Percentiles rank a stretch among this genome's conserved stretches.
Conservation (phyloP, 1,140 invertebrate species). For the Tetramorium alpestre region DNA sequence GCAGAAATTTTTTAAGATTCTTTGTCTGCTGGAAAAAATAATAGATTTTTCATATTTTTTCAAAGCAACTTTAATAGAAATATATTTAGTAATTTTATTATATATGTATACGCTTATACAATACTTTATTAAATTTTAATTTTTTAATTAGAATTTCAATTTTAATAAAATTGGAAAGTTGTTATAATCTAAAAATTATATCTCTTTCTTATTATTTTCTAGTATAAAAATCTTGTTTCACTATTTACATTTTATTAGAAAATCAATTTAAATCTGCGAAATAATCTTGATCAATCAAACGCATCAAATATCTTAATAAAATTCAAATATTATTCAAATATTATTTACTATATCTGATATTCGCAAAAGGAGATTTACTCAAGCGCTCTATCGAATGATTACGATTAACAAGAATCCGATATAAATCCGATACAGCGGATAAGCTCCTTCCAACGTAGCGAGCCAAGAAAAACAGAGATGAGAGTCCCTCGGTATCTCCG, state of each 20-base stretch:
- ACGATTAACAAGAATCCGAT: slow-evolving; percentile 51
- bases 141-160: not conserved
- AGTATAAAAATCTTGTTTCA: not conserved
- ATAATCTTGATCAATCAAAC: not conserved
- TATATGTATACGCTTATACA: not conserved
- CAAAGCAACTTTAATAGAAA: not conserved
- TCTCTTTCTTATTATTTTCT: not conserved
- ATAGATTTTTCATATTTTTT: not conserved
- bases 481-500: slow-evolving; percentile 40
- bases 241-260: not conserved
- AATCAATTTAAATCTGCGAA: not conserved
- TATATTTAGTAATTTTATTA: not conserved
- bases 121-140: not conserved
- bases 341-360: slow-evolving; percentile 23
- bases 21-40: not conserved
- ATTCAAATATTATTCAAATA: slow-evolving; percentile 34
- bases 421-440: slow-evolving; percentile 55
- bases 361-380: slow-evolving; percentile 38
- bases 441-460: slow-evolving; percentile 42
- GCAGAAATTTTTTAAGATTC: not conserved
- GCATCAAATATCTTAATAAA: slow-evolving; percentile 40
- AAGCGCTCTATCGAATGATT: slow-evolving; percentile 51
- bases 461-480: slow-evolving; percentile 56
- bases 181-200: not conserved
- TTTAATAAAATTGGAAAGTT: not conserved